Base-by-base conservation (phyloP, 2,113 vertebrate genomes). In the Benitochromis conjunctus region DNA sequence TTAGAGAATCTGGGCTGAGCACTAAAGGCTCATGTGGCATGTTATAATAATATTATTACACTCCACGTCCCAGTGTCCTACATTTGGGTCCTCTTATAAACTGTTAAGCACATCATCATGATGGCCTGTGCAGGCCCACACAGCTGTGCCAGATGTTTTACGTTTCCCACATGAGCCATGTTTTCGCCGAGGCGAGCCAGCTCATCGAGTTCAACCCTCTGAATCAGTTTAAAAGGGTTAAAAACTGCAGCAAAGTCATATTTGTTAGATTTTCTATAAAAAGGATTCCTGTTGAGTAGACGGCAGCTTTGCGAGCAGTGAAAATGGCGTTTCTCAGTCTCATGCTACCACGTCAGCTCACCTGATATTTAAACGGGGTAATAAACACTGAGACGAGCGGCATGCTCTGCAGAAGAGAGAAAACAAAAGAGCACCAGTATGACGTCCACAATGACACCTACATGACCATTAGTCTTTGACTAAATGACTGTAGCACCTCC, bases 311-410 rank as follows among this genome's bases (percentile, higher is more conserved):
- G 0, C 0, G 4, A 64, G 13, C 18, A 38, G 34, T 64, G 60
- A 64, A 64, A 64, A 38, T 21, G 60, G 60, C 2, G 10, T 38
- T 64, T 0, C 60, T 21, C 34, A 21, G 34, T 64, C 34, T 21
- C 0, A 5, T 1, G n/a, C 36, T 5, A 0, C 11, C 41, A 0
- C 62, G 21, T 66, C 19, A 41, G 19, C 41, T 66, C 62, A 14
- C 36, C 62, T 66, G 31, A 41, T 66, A 66, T 1, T 66, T 66
- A 41, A 66, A 66, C 34, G 14, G 7, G 36, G 41, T 41, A 41
- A 41, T 9, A 41, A 66, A 41, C 62, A 66, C 34, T 66, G 19
- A 66, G 62, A 24, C 41, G n/a, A n/a, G 41, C 62, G 21, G 34
- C n/a, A 66, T 4, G 1, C 62, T 66, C 62, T 24, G 36, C 36